These are phyloP conservation scores for Notothenia coriiceps DNA, from an alignment of 2,113 vertebrate genomes.

Conservation along the genomic window DNA sequence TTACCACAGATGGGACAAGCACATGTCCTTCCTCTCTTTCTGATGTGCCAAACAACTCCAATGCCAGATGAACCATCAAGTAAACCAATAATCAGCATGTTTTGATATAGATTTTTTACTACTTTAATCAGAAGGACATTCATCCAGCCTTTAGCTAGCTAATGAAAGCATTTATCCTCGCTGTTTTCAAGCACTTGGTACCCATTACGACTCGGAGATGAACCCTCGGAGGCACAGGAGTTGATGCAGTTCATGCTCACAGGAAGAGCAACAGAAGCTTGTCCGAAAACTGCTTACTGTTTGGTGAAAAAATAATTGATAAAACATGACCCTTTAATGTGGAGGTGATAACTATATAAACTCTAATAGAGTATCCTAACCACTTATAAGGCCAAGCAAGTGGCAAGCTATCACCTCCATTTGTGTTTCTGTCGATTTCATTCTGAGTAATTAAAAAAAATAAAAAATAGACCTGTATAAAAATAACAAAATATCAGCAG, in stretches of 20 bases:
- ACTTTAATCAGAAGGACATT: constrained; percentile 23
- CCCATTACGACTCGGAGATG: background rate
- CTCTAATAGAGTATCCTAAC: background rate
- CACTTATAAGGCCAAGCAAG: background rate
- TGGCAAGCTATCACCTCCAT: background rate
- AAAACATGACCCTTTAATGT: too few relatives aligned
- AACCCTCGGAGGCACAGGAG: constrained; percentile 5
- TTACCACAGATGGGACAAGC: constrained; percentile 41
- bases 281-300: constrained; percentile 11
- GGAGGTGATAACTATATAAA: background rate
- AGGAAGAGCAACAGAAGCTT: constrained; percentile 1
- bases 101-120: constrained; percentile 35
- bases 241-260: constrained; percentile 15
- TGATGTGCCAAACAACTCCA: constrained; percentile 38
- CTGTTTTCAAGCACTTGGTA: constrained; percentile 25
- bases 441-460: background rate
- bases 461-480: background rate
- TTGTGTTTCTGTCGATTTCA: background rate
- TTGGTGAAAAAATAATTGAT: background rate
- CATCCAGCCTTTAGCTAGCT: constrained; percentile 20
- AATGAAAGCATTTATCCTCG: constrained; percentile 37
- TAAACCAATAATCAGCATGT: constrained; percentile 52
- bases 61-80: constrained; percentile 45
- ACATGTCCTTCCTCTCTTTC: constrained; percentile 19
- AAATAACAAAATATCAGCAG: background rate